Evolutionary conservation across 2,888 invertebrate species (phyloP), one percentile per base, ranked within the genome.

Genomic region (Theristus sp.): DNA sequence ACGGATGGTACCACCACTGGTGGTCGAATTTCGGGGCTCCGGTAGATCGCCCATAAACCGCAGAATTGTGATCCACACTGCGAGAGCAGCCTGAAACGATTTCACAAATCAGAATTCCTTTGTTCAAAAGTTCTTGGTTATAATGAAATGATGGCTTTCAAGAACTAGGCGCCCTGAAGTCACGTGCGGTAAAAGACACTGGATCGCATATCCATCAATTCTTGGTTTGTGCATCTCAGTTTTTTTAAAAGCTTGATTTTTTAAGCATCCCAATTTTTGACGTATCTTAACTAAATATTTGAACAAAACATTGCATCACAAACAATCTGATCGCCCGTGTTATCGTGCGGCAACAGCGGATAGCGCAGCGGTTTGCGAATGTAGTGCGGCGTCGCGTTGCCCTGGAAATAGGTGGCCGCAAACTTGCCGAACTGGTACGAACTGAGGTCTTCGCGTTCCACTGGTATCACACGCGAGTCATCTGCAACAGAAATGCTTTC

Each of bases 401-500:
- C 89, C 79, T 94, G 93, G 80, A 99, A 99, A 76, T 96, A 96
- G 0, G 96, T 96, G 0, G 94, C 90, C 0, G 98, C 94, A 75
- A 94, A 98, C 77, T 98, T 99, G 75, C 91, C 89, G 77, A 98
- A 98, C 75, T 93, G 93, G 76, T 87, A 98, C 74, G 94, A 93
- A 0, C 88, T 86, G 30, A 98, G 79, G 73, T 96, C 93, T 69
- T 84, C 84, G 72, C 89, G 87, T 69, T 89, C 88, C 27, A 17
- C 47, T 3, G 58, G 49, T 13, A 29, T 26, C 26, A 52, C 53
- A 26, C 59, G 59, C 29, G 59, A 59, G 22, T 59, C 59, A 17
- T 38, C 38, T n/a, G n/a, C n/a, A n/a, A n/a, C n/a, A n/a, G n/a
- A n/a, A n/a, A n/a, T n/a, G n/a, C n/a, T n/a, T n/a, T n/a, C n/a